These are phyloP conservation scores for Chondrilla cf. caribensis DNA, from an alignment of 37 sponge, comb jelly and placozoan species.

Conservation along the genomic window DNA sequence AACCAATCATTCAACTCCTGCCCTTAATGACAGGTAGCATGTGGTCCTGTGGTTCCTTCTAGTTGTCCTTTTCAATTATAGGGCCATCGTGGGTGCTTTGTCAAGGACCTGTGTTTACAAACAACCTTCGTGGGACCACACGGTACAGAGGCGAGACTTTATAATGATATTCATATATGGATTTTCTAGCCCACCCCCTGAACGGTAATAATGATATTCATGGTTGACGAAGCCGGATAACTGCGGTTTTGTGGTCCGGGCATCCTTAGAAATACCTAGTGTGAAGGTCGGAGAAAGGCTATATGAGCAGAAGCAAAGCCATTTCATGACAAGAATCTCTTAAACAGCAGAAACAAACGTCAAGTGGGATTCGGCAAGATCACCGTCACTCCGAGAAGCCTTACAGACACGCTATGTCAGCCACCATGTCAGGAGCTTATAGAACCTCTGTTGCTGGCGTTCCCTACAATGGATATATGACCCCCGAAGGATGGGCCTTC, in stretches of 20 bases:
- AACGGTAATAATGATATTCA: not conserved
- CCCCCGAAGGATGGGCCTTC: slow-evolving; percentile 14
- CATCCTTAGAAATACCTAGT: not conserved
- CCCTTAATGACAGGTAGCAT: too few relatives aligned
- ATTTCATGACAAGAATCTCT: slow-evolving; percentile 32
- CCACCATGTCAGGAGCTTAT: slow-evolving; percentile 24
- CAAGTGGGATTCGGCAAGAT: slow-evolving; percentile 6
- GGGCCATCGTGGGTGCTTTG: too few relatives aligned
- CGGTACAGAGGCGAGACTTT: not conserved
- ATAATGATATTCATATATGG: slow-evolving; percentile 9
- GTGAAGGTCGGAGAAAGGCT: not conserved
- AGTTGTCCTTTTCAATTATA: too few relatives aligned
- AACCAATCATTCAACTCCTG: too few relatives aligned
- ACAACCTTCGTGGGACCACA: too few relatives aligned
- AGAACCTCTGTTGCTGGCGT: not conserved
- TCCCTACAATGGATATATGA: slow-evolving; percentile 14
- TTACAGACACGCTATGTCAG: slow-evolving; percentile 19
- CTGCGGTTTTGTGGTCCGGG: slow-evolving; percentile 12
- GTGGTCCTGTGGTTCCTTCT: too few relatives aligned
- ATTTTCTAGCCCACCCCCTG: not conserved
- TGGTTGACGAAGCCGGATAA: slow-evolving; percentile 9
- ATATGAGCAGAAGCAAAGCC: slow-evolving; percentile 25
- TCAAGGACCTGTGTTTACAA: too few relatives aligned
- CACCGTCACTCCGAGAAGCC: slow-evolving; percentile 10
- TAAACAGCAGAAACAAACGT: slow-evolving; percentile 15